These are phyloP conservation scores for Caracal caracal DNA, from an alignment of 2,113 vertebrate species.

Conservation along the genomic window DNA sequence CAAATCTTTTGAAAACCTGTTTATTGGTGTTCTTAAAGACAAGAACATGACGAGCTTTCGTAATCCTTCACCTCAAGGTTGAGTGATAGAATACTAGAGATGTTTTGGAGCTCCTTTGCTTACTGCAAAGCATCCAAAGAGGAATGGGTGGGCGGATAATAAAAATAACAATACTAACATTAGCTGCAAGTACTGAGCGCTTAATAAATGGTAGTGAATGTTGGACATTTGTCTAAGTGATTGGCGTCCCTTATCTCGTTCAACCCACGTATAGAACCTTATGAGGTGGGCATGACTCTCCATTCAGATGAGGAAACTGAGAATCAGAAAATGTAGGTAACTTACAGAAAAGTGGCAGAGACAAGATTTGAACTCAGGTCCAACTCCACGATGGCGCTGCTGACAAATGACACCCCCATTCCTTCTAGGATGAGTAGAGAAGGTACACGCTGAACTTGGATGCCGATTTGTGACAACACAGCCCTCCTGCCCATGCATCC, in stretches of 20 bases:
- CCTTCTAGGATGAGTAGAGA: background rate
- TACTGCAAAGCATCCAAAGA: background rate
- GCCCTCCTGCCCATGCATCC: background rate
- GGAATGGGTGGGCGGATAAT: background rate
- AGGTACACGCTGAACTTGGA: background rate
- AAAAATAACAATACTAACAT: background rate
- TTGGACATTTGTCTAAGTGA: background rate
- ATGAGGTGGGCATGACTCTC: background rate
- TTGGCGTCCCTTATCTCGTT: background rate
- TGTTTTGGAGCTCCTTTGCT: background rate
- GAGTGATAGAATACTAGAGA: slow-evolving; percentile 22
- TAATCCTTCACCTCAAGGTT: background rate
- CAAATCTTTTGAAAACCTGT: slow-evolving; percentile 58
- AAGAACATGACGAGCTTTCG: slow-evolving; percentile 30
- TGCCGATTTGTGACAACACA: background rate
- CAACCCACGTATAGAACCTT: background rate
- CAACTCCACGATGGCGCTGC: background rate
- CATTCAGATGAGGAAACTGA: background rate
- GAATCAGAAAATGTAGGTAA: background rate
- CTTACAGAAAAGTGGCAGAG: background rate
- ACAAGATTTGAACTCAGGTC: background rate
- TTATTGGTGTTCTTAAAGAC: slow-evolving; percentile 53
- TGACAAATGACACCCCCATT: background rate
- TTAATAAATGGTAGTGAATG: background rate
- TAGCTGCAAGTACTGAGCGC: background rate